These are phyloP conservation scores for Tauraco erythrolophus DNA, from an alignment of 2,113 vertebrate genomes.

Conservation along the genomic window DNA sequence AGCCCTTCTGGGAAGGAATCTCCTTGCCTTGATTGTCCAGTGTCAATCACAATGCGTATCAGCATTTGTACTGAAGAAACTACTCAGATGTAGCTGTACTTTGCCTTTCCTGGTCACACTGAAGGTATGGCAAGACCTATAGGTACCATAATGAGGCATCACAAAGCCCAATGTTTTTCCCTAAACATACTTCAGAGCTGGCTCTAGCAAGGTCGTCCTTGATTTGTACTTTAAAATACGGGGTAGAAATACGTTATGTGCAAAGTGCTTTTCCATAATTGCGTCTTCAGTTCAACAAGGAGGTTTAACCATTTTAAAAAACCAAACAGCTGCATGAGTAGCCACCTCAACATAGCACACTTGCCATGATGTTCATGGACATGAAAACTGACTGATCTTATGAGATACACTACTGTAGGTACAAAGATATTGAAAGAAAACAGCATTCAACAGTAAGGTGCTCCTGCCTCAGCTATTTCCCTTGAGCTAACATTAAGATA, in stretches of 20 bases:
- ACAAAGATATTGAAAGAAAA: background rate
- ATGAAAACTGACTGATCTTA: background rate
- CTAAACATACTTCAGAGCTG: background rate
- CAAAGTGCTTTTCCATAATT: background rate
- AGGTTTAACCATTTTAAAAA: background rate
- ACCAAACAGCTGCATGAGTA: too few species aligned
- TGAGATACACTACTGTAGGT: background rate
- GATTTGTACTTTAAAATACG: background rate
- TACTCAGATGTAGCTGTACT: background rate
- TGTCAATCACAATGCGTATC: background rate
- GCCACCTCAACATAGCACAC: background rate
- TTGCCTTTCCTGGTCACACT: background rate
- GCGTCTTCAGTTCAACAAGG: background rate
- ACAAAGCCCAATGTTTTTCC: background rate
- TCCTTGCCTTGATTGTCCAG: background rate
- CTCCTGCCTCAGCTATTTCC: background rate
- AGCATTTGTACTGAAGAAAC: background rate
- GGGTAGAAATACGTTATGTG: background rate
- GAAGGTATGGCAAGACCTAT: background rate
- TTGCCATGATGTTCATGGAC: background rate
- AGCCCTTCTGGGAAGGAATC: background rate
- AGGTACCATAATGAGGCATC: background rate
- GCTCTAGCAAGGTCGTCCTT: background rate
- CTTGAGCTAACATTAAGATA: background rate
- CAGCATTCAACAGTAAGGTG: background rate